Evolutionary conservation across 2,888 invertebrate genomes (phyloP), one percentile per base, ranked within the genome.

Genomic region (Drosophila tripunctata): DNA sequence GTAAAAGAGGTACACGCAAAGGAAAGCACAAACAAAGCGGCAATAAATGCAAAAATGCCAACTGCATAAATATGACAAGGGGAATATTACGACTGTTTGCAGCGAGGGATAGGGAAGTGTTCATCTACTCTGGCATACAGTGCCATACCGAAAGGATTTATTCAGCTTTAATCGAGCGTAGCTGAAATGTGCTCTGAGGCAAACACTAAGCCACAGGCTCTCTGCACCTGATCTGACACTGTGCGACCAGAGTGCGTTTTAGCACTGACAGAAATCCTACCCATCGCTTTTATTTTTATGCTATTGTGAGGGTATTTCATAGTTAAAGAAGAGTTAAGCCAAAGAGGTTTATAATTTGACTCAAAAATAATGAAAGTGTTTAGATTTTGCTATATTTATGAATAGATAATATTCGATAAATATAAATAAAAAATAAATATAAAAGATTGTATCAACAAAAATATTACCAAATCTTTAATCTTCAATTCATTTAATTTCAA

Each of bases 101-200:
- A 1, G 31, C 4, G 52, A 44, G 47, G 10, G 45, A 40, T 27
- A 30, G 24, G 47, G 44, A 8, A n/a, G 21, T 0, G 10, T 10
- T 10, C 10, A 3, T 27, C 27, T 27, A 3, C 24, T 8, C 2
- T 1, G 8, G 10, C n/a, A 19, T 15, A 14, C n/a, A 27, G 45
- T 36, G 36, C 6, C n/a, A 12, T 19, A 19, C 27, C 58, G 33
- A 63, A 58, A 62, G 73, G 60, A 67, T 72, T 66, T 80, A 58
- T 27, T 8, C 56, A 51, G 84, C 84, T 80, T 86, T 80, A 82
- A 82, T 87, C 78, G 81, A 87, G 84, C 81, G 58, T 64, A 65
- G 45, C 57, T 62, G 51, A 69, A 40, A 45, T 70, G 69, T 56
- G 50, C 65, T 47, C 55, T 45, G 36, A 57, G 56, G 62, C 58